Base-by-base conservation (phyloP, 2,888 invertebrate species). In the Hemaris fuciformis region DNA sequence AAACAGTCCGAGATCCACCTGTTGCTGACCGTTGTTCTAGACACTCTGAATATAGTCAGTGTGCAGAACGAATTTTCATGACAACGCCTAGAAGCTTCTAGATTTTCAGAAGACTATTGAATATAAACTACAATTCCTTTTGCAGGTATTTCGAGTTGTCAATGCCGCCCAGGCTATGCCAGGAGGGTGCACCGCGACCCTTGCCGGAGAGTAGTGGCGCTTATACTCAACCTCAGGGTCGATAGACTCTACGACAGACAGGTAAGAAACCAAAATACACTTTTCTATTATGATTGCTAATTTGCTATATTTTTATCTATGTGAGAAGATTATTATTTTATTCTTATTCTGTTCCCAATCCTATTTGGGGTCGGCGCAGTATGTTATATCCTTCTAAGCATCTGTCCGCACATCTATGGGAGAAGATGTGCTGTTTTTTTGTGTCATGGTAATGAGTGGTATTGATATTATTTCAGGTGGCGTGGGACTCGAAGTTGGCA, bases 101-200 rank as follows among this genome's bases (percentile, higher is more conserved):
- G 3, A 15, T 2, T 38, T 38, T 3, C 13, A n/a, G 38, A 1
- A 2, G n/a, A 38, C 13, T 42, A 15, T 42, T 3, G n/a, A 15
- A 18, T n/a, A 31, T 6, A 31, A 6, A 4, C 31, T 31, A 7
- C 31, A 4, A n/a, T 31, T 2, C 20, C 31, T 22, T 43, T 45
- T 59, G 4, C 73, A 87, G 95, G 97, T 1, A 97, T 98, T 0
- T 98, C 97, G 1, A 96, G 97, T 64, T 98, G 98, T 71, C 96
- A 97, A 68, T 98, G 98, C 78, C 93, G 97, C 62, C 96, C 98
- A 3, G 98, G 96, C 0, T 95, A 94, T 75, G 95, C 95, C 0
- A 87, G 97, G 18, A 88, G 96, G 13, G 94, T 94, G 57, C 96
- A 95, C 75, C 88, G 97, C 2, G 96, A 96, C 71, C 96, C 96